These are phyloP conservation scores for Tarsius wallacei DNA, from an alignment of 2,797 vertebrate genomes.

Conservation along the genomic window DNA sequence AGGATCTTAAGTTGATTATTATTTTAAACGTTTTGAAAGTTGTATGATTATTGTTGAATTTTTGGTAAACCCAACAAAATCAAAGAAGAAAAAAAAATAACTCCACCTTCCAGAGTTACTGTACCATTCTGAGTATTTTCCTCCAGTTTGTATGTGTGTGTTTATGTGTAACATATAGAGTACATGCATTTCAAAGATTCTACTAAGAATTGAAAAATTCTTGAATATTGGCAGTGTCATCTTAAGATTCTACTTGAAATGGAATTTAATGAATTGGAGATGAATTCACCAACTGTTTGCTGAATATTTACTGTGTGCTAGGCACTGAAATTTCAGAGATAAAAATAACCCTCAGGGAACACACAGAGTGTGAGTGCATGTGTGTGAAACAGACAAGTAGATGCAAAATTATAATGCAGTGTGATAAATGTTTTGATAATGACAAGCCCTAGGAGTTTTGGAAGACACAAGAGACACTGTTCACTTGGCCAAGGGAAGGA, in stretches of 20 bases:
- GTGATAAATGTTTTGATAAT: neutral
- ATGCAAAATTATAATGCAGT: neutral
- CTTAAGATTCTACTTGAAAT: neutral
- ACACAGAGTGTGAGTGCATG: neutral
- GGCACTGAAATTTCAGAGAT: slow-evolving; percentile 40
- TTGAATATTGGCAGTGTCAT: neutral
- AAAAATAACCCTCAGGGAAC: neutral
- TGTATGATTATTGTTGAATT: neutral
- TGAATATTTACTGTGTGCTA: slow-evolving; percentile 14
- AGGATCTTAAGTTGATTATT: slow-evolving; percentile 20
- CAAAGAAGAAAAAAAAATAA: slow-evolving; percentile 15
- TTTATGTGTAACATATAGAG: neutral
- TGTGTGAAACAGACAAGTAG: neutral
- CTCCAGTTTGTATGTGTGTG: neutral
- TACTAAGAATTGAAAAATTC: slow-evolving; percentile 16
- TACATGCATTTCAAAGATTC: neutral
- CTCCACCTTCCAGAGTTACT: neutral
- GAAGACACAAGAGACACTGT: neutral
- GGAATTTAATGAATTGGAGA: neutral
- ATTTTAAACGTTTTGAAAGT: neutral
- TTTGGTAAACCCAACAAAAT: slow-evolving; percentile 52
- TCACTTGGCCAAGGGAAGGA: neutral
- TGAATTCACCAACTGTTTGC: neutral
- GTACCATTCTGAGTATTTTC: neutral
- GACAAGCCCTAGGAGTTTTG: neutral